These are phyloP conservation scores for Serrognathus titanus DNA, from an alignment of 2,888 invertebrate species.

Conservation along the genomic window DNA sequence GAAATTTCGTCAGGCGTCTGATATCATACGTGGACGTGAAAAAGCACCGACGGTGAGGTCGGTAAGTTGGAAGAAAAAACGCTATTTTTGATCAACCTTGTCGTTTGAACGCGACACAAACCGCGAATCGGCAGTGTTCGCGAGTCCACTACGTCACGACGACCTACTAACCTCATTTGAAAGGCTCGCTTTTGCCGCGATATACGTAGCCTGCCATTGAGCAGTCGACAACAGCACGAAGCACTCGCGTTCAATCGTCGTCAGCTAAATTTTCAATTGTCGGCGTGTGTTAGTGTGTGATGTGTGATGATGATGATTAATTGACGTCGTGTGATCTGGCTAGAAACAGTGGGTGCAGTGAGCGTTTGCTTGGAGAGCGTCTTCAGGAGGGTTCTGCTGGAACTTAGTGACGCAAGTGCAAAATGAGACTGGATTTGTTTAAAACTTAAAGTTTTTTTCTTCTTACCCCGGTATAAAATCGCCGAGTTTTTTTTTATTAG, in stretches of 20 bases:
- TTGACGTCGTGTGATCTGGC: not conserved
- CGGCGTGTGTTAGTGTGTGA: not conserved
- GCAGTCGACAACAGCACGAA: constrained; percentile 35
- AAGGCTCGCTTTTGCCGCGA: constrained; percentile 46
- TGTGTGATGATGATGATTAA: not conserved
- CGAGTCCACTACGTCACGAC: constrained; percentile 55
- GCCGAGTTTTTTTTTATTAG: not conserved
- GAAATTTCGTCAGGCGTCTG: constrained; percentile 22
- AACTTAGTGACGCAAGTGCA: too few relatives aligned
- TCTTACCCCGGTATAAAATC: too few relatives aligned
- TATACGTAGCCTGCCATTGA: constrained; percentile 45
- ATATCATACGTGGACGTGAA: constrained; percentile 24
- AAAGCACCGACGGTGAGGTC: constrained; percentile 33
- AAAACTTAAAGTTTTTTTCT: too few relatives aligned
- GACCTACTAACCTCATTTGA: constrained; percentile 69
- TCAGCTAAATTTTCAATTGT: constrained; percentile 19
- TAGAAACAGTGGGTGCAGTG: not conserved
- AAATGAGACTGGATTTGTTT: too few relatives aligned
- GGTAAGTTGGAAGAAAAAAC: constrained; percentile 30
- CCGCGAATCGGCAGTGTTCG: constrained; percentile 72
- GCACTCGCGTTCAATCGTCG: constrained; percentile 14
- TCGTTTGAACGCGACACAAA: constrained; percentile 53
- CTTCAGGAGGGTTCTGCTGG: not conserved
- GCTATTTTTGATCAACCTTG: constrained; percentile 40
- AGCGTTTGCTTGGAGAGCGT: not conserved